These are phyloP conservation scores for Cynocephalus volans DNA, from an alignment of 2,113 vertebrate species.

Conservation along the genomic window DNA sequence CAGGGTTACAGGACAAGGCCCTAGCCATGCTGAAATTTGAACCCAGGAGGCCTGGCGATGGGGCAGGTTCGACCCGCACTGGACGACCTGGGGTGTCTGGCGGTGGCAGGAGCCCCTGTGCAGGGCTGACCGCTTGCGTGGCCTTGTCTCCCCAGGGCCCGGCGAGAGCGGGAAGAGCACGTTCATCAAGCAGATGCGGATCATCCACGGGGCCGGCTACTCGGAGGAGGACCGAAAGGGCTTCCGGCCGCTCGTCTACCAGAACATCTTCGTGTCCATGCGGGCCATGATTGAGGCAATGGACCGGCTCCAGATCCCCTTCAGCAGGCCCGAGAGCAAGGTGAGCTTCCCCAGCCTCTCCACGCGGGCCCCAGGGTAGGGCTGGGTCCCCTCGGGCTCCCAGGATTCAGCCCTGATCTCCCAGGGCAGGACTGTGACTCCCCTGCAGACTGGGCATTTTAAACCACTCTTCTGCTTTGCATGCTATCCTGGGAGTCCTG, in stretches of 20 bases:
- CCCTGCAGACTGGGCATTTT: no score
- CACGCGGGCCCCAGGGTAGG: neutral
- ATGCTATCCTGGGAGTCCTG: no score
- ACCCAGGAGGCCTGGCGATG: rapidly evolving
- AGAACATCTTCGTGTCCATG: constrained; percentile 93
- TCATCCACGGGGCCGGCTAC: constrained; percentile 94
- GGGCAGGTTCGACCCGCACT: no score
- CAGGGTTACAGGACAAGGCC: neutral
- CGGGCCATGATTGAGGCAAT: constrained; percentile 92
- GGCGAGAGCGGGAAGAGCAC: constrained; percentile 97
- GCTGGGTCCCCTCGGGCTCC: no score
- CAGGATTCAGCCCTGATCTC: no score
- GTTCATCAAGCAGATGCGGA: constrained; percentile 96
- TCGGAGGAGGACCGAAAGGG: constrained; percentile 92
- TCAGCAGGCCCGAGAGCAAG: constrained; percentile 90
- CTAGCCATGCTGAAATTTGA: neutral
- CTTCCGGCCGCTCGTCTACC: constrained; percentile 92
- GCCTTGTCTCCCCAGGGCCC: constrained; percentile 88
- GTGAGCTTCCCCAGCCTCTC: constrained; percentile 82
- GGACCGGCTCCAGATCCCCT: constrained; percentile 91
- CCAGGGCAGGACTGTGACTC: neutral
- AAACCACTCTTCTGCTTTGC: no score
- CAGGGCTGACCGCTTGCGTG: rapidly evolving
- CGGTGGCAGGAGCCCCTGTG: rapidly evolving
- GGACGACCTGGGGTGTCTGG: neutral